phyloP scores from a whole-genome alignment of 2,797 vertebrate genomes.

The Characodon lateralis region DNA sequence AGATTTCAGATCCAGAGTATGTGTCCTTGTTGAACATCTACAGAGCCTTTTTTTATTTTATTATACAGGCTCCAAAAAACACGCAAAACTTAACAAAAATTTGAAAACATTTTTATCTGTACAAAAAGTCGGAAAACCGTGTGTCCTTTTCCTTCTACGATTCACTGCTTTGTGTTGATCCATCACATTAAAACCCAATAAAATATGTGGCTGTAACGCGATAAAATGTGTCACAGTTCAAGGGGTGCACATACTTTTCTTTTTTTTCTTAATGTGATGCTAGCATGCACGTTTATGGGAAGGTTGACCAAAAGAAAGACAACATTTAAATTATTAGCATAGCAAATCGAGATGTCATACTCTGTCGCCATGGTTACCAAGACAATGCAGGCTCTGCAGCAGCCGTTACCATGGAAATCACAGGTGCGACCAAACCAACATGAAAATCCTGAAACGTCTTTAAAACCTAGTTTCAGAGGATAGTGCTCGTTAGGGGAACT shows the following conservation, averaged over 20 bases:
- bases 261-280: background rate
- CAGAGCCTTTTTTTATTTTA: background rate
- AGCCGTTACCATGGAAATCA: conserved; percentile 9
- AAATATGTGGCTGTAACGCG: background rate
- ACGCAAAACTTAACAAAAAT: too few relatives aligned
- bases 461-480: background rate
- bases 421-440: background rate
- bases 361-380: background rate
- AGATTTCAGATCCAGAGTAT: background rate
- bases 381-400: background rate
- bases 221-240: too few relatives aligned
- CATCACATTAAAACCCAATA: background rate
- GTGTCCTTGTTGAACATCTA: background rate
- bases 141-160: background rate
- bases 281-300: background rate
- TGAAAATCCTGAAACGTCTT: background rate
- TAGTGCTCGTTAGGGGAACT: background rate
- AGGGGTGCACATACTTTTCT: background rate
- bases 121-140: background rate
- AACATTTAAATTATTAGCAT: background rate
- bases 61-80: too few relatives aligned
- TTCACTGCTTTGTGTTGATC: too few relatives aligned
- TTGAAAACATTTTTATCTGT: background rate
- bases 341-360: background rate
- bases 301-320: background rate